Base-by-base conservation (phyloP, 2,797 vertebrate species). In the Acrossocheilus wenchowensis region DNA sequence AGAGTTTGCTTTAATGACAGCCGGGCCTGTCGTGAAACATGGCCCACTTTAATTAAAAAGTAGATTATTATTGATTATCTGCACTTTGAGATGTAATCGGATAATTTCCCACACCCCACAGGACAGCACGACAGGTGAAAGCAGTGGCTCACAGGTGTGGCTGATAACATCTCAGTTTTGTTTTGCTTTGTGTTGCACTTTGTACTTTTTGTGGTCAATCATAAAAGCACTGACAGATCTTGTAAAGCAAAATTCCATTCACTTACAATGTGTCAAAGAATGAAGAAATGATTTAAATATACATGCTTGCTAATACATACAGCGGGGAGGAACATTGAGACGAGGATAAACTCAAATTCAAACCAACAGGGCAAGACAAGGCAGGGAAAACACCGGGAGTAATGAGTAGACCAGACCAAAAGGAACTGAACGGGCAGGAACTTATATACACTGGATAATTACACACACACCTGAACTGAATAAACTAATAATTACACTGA, bases 41-140 rank as follows among this genome's bases (percentile, higher is more conserved):
- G 41, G 19, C 48, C 50, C 78, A 64, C 30, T 85, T 85, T 80
- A 85, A 85, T 85, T 71, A 85, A 36, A 45, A 43, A 79, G 77
- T 85, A 79, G 83, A 79, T 85, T 85, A 79, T 85, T 85, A 85
- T 85, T 79, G 84, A 85, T 85, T 79, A 36, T 71, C 39, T 60
- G 66, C 75, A n/a, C 77, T 85, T 85, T 57, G 64, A 71, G 52
- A 85, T 48, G 77, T 79, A 80, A 80, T 80, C 8, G 5, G 34
- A n/a, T 80, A 14, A 85, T 85, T 85, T 85, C 84, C 84, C 77
- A 30, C 3, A 6, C 80, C 84, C 84, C 77, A 30, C 3, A 6
- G 78, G 84, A 80, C 6, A 14, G 11, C 41, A 60, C 21, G 26
- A 79, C 84, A 80, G 64, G 66, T 50, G 84, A 62, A 54, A 60